Conservation (phyloP, 2,113 vertebrate genomes). For the Grus americana region DNA sequence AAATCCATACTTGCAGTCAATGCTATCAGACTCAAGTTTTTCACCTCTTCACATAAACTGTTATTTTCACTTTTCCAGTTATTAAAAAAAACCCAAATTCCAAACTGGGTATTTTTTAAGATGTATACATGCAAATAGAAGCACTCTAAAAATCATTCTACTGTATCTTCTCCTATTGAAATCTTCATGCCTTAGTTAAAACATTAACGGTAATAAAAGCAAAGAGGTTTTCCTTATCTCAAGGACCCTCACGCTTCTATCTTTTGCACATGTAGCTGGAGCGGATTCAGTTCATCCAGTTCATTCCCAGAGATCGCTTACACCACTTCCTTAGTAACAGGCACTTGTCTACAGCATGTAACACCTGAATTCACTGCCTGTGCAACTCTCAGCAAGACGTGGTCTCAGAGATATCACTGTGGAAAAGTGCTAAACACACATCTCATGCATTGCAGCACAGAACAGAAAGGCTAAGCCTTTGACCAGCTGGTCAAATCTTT, state of each 20-base stretch:
- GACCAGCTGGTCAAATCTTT: neutral
- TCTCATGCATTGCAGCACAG: neutral
- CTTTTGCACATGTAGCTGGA: neutral
- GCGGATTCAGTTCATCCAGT: neutral
- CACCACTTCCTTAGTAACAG: neutral
- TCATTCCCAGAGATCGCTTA: neutral
- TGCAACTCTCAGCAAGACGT: neutral
- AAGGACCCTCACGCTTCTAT: neutral
- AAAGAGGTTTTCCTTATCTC: neutral
- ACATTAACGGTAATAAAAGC: neutral
- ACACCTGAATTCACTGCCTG: neutral
- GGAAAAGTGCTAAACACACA: neutral
- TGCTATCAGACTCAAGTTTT: conserved; percentile 61
- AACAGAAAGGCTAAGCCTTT: neutral
- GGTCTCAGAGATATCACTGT: neutral
- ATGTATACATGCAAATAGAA: conserved; percentile 5
- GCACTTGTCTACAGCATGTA: neutral
- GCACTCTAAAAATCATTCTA: neutral
- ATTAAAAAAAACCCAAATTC: neutral
- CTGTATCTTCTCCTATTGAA: neutral
- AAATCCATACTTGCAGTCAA: conserved; percentile 73
- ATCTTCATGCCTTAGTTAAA: neutral
- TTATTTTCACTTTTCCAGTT: neutral
- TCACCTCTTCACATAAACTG: conserved; percentile 27
- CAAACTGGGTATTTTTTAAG: neutral